A percentile compares a stretch with the other conserved stretches of the same genome.
These are phyloP conservation scores for Caenorhabditis inopinata DNA, from an alignment of 1,140 invertebrate species.

Conservation along the genomic window DNA sequence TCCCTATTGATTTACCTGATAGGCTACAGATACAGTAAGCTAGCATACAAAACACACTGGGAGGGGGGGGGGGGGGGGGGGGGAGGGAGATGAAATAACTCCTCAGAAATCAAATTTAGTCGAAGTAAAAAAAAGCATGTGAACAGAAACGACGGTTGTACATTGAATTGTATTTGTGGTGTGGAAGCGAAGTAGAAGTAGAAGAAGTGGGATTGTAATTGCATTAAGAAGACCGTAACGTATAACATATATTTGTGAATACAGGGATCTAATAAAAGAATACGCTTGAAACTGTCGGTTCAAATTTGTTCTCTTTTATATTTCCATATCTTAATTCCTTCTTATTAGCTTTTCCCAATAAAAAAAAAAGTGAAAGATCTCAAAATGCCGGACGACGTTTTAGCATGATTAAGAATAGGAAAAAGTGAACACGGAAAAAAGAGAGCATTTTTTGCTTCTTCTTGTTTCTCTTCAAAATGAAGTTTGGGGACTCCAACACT, in stretches of 20 bases:
- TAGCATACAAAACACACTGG: too few relatives aligned
- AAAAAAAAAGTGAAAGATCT: neutral
- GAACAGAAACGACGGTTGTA: neutral
- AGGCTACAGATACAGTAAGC: too few relatives aligned
- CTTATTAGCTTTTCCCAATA: neutral
- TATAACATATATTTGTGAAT: neutral
- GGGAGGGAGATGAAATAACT: neutral
- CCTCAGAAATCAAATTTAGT: neutral
- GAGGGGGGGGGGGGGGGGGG: too few relatives aligned
- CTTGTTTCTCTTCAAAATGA: neutral
- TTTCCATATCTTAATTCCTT: slow-evolving; percentile 3
- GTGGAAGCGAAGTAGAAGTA: slow-evolving; percentile 17
- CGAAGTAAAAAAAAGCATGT: neutral
- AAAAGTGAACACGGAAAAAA: too few relatives aligned
- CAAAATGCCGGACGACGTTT: neutral
- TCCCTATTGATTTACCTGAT: neutral
- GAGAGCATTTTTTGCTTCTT: neutral
- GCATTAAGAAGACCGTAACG: slow-evolving; percentile 21
- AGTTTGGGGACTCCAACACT: neutral
- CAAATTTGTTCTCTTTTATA: slow-evolving; percentile 21
- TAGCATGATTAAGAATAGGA: neutral
- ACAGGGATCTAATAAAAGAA: neutral
- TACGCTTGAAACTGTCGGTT: neutral
- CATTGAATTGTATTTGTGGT: neutral
- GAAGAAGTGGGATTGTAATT: slow-evolving; percentile 25